Conservation (phyloP, 2,797 vertebrate genomes). For the Leucoraja ocellata region DNA sequence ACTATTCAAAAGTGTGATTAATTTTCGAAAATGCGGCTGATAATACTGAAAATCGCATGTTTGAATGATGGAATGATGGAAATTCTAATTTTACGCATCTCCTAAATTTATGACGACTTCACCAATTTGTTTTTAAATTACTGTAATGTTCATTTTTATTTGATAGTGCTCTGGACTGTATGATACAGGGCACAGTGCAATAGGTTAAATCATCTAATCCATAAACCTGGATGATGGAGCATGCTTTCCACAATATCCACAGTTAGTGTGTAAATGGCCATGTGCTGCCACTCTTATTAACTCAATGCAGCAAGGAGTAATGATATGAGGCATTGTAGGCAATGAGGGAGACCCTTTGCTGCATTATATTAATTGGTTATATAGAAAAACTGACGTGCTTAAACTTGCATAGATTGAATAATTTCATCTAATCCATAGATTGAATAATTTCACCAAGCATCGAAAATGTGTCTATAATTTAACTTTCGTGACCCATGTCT, state of each 20-base stretch:
- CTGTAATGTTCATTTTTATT: neutral
- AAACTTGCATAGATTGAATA: neutral
- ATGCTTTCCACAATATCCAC: neutral
- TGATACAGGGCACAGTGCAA: neutral
- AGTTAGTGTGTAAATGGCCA: neutral
- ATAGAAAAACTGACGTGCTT: neutral
- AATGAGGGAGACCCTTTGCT: neutral
- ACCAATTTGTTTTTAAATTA: neutral
- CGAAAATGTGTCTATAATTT: too few species aligned
- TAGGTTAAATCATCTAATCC: neutral
- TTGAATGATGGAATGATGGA: neutral
- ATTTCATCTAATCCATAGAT: neutral
- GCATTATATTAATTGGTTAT: neutral
- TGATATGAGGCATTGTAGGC: neutral
- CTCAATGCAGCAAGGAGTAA: neutral
- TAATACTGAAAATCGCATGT: neutral
- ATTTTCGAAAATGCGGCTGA: constrained; percentile 9
- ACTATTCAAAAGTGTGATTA: neutral
- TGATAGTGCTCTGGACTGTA: neutral
- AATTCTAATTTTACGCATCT: neutral
- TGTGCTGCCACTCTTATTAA: neutral
- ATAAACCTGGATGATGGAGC: neutral
- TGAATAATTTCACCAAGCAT: neutral
- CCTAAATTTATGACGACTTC: too few species aligned
- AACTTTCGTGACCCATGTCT: too few species aligned